Conservation (phyloP, 2,797 vertebrate species). For the Cirrhinus molitorella region DNA sequence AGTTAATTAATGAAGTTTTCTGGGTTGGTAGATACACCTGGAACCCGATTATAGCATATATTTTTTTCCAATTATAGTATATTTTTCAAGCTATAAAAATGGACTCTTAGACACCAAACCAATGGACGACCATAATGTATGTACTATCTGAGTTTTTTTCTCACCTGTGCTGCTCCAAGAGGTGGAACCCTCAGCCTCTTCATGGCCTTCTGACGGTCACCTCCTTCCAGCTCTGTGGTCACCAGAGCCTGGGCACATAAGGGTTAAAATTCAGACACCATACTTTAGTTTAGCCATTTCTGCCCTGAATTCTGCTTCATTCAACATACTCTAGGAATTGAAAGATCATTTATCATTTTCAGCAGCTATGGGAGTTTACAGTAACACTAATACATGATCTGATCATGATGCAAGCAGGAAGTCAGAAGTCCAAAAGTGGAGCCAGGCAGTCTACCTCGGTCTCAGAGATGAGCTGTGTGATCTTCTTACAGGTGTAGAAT, state of each 20-base stretch:
- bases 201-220: slow-evolving; percentile 97
- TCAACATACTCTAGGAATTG: too few species aligned
- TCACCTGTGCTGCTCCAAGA: slow-evolving; percentile 94
- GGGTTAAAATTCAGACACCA: slow-evolving; percentile 8
- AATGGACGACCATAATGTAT: background rate
- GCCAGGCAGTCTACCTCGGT: slow-evolving; percentile 83
- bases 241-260: slow-evolving; percentile 86
- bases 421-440: background rate
- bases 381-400: background rate
- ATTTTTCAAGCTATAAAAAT: background rate
- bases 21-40: too few species aligned
- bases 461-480: slow-evolving; percentile 96
- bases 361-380: background rate
- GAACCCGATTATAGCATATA: too few species aligned
- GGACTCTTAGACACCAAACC: background rate
- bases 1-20: too few species aligned
- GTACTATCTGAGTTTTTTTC: background rate
- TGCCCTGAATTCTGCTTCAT: background rate
- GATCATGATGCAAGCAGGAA: background rate
- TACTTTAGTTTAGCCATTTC: background rate
- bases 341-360: background rate
- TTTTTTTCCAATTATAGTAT: too few species aligned
- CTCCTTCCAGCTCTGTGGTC: slow-evolving; percentile 95
- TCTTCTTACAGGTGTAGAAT: slow-evolving; percentile 99
- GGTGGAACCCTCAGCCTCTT: slow-evolving; percentile 97